Conservation (phyloP, 2,888 invertebrate genomes). For the Hoplodrina blanda region DNA sequence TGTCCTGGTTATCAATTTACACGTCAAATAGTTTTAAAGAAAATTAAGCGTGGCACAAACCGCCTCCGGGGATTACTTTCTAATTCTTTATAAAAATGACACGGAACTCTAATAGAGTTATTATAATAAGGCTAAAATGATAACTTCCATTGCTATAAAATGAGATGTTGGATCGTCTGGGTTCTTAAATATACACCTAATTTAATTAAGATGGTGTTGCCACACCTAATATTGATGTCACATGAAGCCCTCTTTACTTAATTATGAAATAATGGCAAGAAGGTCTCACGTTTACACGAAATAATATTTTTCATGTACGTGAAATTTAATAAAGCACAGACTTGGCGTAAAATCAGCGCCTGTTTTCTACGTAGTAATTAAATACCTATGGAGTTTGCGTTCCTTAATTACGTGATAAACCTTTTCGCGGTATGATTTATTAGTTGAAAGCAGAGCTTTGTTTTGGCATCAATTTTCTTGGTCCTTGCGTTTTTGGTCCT, state of each 20-base stretch:
- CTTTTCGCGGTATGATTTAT: conserved; percentile 54
- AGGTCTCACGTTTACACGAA: conserved; percentile 26
- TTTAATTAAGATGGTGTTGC: conserved; percentile 32
- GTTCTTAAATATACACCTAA: background rate
- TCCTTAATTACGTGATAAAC: conserved; percentile 43
- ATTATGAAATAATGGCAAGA: conserved; percentile 43
- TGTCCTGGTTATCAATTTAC: too few species aligned
- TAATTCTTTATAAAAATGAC: too few species aligned
- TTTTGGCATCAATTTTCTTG: conserved; percentile 10
- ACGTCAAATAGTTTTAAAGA: too few species aligned
- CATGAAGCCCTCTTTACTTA: conserved; percentile 21
- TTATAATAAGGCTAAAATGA: background rate
- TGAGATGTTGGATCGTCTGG: too few species aligned
- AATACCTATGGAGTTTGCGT: conserved; percentile 54
- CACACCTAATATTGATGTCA: conserved; percentile 34
- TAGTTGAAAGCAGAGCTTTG: conserved; percentile 25
- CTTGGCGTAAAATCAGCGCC: conserved; percentile 44
- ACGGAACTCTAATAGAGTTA: too few species aligned
- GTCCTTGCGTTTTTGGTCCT: background rate
- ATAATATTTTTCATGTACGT: conserved; percentile 49
- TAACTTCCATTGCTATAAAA: background rate
- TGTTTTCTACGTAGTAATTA: conserved; percentile 52
- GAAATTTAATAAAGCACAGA: conserved; percentile 54
- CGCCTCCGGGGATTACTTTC: too few species aligned
- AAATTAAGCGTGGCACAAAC: too few species aligned